A percentile compares a stretch with the other conserved stretches of the same genome.
Evolutionary conservation across 2,888 invertebrate genomes (phyloP).

Genomic region (Isotomurus palustris): DNA sequence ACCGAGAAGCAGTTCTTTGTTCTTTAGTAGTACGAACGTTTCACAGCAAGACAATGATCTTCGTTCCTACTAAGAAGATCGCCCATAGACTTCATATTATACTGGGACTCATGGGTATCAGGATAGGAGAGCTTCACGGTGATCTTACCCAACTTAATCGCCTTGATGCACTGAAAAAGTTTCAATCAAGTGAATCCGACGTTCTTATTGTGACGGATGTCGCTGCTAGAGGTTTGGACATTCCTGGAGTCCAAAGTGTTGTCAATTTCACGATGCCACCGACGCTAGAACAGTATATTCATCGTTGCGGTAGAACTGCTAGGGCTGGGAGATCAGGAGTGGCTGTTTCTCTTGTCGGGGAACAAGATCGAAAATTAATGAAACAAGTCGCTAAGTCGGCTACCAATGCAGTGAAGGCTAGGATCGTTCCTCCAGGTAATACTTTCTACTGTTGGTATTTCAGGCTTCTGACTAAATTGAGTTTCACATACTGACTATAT

Average conservation of each 20-base stretch:
- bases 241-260: constrained; percentile 52
- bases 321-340: constrained; percentile 89
- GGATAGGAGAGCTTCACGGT: constrained; percentile 80
- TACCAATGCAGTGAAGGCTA: constrained; percentile 75
- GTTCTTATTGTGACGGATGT: constrained; percentile 92
- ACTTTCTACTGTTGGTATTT: constrained; percentile 15
- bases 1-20: constrained; percentile 83
- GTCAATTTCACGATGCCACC: constrained; percentile 95
- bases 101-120: constrained; percentile 78
- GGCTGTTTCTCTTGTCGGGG: constrained; percentile 91
- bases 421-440: constrained; percentile 69
- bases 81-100: constrained; percentile 91
- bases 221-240: constrained; percentile 70
- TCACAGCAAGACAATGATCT: constrained; percentile 84
- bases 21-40: constrained; percentile 83
- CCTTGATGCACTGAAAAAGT: constrained; percentile 78
- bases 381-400: constrained; percentile 87
- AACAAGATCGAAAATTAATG: constrained; percentile 82
- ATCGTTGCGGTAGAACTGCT: constrained; percentile 92
- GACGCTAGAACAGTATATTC: constrained; percentile 92
- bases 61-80: constrained; percentile 93
- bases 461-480: not conserved
- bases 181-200: constrained; percentile 78
- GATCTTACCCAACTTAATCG: constrained; percentile 94
- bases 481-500: not conserved